Evolutionary conservation across 2,113 vertebrate genomes (phyloP).

Genomic region (Nannospalax galili): DNA sequence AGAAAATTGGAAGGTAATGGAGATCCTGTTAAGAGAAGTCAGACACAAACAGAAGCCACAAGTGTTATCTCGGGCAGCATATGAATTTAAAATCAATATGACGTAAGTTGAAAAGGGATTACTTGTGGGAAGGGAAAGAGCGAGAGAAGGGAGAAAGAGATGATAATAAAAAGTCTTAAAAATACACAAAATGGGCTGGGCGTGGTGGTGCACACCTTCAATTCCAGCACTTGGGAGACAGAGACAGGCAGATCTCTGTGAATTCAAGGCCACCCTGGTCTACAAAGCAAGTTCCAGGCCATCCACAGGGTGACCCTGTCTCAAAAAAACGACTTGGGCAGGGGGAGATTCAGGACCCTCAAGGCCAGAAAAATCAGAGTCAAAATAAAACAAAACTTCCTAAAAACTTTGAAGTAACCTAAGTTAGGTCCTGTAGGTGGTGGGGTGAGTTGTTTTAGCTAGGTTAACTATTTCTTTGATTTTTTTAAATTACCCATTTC

Average conservation of each 20-base stretch:
- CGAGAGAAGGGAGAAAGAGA: background rate
- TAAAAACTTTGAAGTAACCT: background rate
- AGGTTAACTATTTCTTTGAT: slow-evolving; percentile 27
- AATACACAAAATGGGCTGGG: too few species aligned
- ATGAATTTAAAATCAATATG: background rate
- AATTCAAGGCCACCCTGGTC: too few species aligned
- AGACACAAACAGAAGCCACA: background rate
- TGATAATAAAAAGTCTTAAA: background rate
- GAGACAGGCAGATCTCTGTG: too few species aligned
- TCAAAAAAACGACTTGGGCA: too few species aligned
- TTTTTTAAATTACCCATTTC: slow-evolving; percentile 59
- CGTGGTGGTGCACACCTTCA: background rate
- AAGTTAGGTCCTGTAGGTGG: background rate
- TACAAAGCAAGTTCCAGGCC: background rate
- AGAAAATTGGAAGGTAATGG: too few species aligned
- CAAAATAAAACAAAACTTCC: slow-evolving; percentile 3
- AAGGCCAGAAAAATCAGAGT: background rate
- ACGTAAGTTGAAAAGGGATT: background rate
- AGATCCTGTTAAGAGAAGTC: too few species aligned
- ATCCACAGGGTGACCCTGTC: background rate
- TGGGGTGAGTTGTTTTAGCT: background rate
- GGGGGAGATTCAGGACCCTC: background rate
- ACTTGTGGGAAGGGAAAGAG: too few species aligned
- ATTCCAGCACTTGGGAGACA: too few species aligned
- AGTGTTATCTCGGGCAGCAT: background rate